Evolutionary conservation across 2,113 vertebrate genomes (phyloP), one percentile per base, ranked within the genome.

Genomic region (Periophthalmodon schlosseri): DNA sequence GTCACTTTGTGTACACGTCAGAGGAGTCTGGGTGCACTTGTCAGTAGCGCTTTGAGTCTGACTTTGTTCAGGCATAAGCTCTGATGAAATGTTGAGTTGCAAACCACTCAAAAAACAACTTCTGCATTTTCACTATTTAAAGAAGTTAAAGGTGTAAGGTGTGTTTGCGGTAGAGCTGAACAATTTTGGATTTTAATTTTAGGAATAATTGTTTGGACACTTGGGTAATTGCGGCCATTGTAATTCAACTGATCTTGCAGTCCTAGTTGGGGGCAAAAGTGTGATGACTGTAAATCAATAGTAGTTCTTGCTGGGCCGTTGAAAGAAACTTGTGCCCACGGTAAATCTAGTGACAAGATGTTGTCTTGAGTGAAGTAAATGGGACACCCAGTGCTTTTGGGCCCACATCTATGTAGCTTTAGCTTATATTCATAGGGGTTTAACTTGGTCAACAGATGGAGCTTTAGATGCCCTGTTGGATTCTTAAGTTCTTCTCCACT

Each of bases 371-470:
- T 60, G 21, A 60, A 70, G 0, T n/a, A 24, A 14, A 49, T 2
- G 8, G n/a, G 47, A 36, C 28, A 23, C 50, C 49, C 28, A 21
- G 28, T 36, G 28, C 36, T 58, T 49, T 23, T 20, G 52, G 23
- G 69, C 2, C 70, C 47, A 67, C 28, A 18, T 36, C 50, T 70
- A 50, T 83, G 44, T 18, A 44, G 63, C 74, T 72, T 0, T 18
- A 44, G 63, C 74, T 73, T 0, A 36, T 72, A 39, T 69, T 73
- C 52, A 67, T 58, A 34, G 77, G 82, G 89, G 57, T 89, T 89
- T 84, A 88, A 69, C 85, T 14, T 49, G 5, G 77, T 77, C 89
- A 90, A 80, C 92, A 94, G 91, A 93, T 94, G 90, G 92, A 83
- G 89, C 86, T 91, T 93, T 91, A 89, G 73, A 79, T n/a, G 24